Evolutionary conservation across 2,113 vertebrate genomes (phyloP), one percentile per base, ranked within the genome.

Genomic region (Scopus umbretta): DNA sequence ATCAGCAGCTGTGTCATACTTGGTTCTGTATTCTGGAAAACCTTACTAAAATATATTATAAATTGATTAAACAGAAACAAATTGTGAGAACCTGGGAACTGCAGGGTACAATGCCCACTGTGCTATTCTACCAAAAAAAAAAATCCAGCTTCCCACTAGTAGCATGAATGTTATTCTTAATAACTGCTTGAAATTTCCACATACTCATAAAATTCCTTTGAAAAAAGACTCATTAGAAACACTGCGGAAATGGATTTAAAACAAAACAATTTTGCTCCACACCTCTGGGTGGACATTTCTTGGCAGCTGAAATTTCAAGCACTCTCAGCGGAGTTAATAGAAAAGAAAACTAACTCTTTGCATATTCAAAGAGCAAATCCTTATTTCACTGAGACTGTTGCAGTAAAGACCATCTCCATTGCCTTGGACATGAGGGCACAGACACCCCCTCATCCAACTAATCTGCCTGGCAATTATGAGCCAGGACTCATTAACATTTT

Each of bases 221-320:
- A 73, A 90, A 86, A 83, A 94, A 70, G 45, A 40, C 59, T 87
- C 58, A 56, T 87, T 63, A 92, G 79, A 80, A 84, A 67, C 58
- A 53, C 68, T 52, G 72, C 1, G 27, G 86, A 94, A 86, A 80
- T 81, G 65, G 53, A 78, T 88, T 94, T 94, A 71, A 87, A 92
- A 92, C 56, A 50, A 83, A 89, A 74, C 62, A 50, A 42, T 88
- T 90, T 94, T 87, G 58, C 78, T 90, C 86, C 53, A 62, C 92
- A 90, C 66, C 81, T 94, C 86, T 80, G 50, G 50, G 58, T 56
- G 94, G 92, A 59, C 81, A 71, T 72, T 92, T 92, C 73, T 90
- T 90, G 86, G 95, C 92, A 94, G 58, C 68, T 76, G 63, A 76
- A 87, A 63, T 80, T 72, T 80, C 52, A 47, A 87, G 56, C 45